Evolutionary conservation across 2,113 vertebrate species (phyloP).

Genomic region (Lasiurus borealis): DNA sequence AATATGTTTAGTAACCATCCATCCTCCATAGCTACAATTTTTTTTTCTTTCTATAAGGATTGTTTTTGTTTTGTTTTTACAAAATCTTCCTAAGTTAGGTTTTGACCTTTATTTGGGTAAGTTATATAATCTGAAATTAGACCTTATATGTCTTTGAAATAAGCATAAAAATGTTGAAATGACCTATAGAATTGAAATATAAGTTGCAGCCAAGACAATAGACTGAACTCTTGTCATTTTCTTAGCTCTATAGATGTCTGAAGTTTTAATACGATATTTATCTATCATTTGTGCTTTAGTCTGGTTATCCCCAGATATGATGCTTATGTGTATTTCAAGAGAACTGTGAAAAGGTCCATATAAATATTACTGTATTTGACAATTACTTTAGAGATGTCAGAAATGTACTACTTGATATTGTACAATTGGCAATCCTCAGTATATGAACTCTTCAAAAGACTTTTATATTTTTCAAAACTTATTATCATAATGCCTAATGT

Average conservation of each 20-base stretch:
- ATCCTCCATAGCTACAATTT: background rate
- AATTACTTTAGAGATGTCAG: background rate
- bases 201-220: constrained; percentile 22
- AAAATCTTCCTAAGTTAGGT: background rate
- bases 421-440: background rate
- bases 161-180: constrained; percentile 4
- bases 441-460: background rate
- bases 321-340: background rate
- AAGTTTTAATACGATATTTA: constrained; percentile 35
- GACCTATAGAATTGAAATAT: constrained; percentile 23
- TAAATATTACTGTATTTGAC: background rate
- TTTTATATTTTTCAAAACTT: constrained; percentile 18
- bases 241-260: background rate
- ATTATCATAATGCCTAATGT: background rate
- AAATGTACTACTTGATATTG: background rate
- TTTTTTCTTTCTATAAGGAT: background rate
- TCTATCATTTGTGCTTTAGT: constrained; percentile 32
- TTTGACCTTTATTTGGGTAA: constrained; percentile 35
- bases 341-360: background rate
- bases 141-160: background rate
- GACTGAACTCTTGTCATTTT: background rate
- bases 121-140: background rate
- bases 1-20: background rate
- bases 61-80: background rate
- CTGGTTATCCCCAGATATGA: background rate